A percentile compares a stretch with the other conserved stretches of the same genome.
Evolutionary conservation across 2,113 vertebrate species (phyloP).

Genomic region (Syngnathoides biaculeatus): DNA sequence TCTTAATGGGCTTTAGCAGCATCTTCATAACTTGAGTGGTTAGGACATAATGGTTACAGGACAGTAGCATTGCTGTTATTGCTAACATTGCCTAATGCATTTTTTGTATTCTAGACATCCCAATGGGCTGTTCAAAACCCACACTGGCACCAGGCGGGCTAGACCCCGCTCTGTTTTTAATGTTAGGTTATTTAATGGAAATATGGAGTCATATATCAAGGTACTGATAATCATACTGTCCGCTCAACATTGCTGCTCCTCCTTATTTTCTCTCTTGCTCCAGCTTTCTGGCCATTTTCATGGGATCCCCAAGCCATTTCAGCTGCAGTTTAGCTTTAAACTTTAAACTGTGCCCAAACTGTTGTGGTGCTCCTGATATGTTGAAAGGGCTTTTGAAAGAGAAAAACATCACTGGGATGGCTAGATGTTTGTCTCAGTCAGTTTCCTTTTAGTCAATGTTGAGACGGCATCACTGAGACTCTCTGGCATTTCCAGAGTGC

Average conservation of each 20-base stretch:
- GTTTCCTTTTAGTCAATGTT: constrained; percentile 49
- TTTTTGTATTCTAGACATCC: constrained; percentile 88
- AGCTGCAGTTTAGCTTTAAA: constrained; percentile 32
- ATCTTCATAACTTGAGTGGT: constrained; percentile 12
- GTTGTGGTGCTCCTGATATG: constrained; percentile 50
- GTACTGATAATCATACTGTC: constrained; percentile 76
- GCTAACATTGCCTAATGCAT: constrained; percentile 49
- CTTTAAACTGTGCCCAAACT: constrained; percentile 51
- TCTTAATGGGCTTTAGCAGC: constrained; percentile 12
- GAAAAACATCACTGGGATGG: constrained; percentile 36
- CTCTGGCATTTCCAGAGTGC: constrained; percentile 41
- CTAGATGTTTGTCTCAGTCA: constrained; percentile 48
- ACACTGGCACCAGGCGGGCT: constrained; percentile 86
- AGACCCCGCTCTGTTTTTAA: constrained; percentile 88
- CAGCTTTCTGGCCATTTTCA: constrained; percentile 49
- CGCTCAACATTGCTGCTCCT: constrained; percentile 54
- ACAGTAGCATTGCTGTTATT: constrained; percentile 16
- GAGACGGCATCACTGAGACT: constrained; percentile 46
- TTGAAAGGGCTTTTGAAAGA: constrained; percentile 36
- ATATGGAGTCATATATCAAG: constrained; percentile 94
- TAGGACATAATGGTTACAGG: constrained; percentile 3
- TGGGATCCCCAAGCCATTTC: constrained; percentile 46
- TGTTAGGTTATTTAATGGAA: constrained; percentile 95
- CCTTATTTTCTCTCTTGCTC: constrained; percentile 71
- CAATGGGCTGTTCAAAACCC: constrained; percentile 85